Evolutionary conservation across 1,140 invertebrate genomes (phyloP), one percentile per base, ranked within the genome.

Genomic region (Drosophila ambigua): DNA sequence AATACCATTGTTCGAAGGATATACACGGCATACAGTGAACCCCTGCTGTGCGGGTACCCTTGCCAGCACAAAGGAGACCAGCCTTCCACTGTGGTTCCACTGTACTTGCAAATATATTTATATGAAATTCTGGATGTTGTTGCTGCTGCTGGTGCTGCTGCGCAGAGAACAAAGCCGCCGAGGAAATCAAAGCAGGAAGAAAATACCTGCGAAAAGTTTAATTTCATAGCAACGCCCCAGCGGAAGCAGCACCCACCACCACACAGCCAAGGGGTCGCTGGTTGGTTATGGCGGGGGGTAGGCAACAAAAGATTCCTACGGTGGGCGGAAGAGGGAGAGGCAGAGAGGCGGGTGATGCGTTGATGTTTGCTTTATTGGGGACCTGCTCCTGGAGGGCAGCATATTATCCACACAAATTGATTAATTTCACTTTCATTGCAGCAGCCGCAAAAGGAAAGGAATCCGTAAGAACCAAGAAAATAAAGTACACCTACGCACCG

Each of bases 151-250:
- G 2, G 23, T 24, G 23, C 23, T 72, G 72, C 48, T 72, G 61
- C 49, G 71, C 35, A 46, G 58, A 83, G 84, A 88, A 88, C 84
- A 88, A 88, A 87, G 73, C 72, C 45, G 52, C 35, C 53, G 64
- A 64, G 63, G 35, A 83, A 80, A 90, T 87, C 79, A 90, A 90
- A 83, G 87, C 63, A 87, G 51, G 66, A 69, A 78, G 79, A 76
- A 39, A 90, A 90, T 90, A 90, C 88, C 88, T 90, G 82, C 78
- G 81, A 88, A 87, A 90, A 90, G 83, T 90, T 90, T 85, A 88
- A 90, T 89, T 90, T 90, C 88, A 85, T 90, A 89, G 88, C 88
- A 90, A 90, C 88, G 81, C 88, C 88, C 88, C 48, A 79, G 67
- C 75, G 79, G 63, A 79, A 67, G 73, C 81, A 80, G 67, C 62